phyloP scores from a whole-genome alignment of 2,888 invertebrate genomes.

The Bimastos eiseni region DNA sequence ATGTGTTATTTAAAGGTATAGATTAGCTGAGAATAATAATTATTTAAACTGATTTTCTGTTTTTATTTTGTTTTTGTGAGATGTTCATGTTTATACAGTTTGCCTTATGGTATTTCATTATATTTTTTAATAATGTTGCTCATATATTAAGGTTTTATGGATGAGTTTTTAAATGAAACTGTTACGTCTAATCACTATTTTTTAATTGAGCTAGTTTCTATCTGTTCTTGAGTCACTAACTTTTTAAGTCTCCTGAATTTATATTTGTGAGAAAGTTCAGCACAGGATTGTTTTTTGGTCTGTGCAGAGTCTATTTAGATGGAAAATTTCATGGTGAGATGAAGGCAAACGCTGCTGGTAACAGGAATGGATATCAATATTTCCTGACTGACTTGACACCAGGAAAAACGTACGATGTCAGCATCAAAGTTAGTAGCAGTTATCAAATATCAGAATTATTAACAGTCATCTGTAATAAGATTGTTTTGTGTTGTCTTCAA shows the following conservation, averaged over 20 bases:
- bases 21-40: background rate
- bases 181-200: background rate
- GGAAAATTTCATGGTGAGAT: slow-evolving; percentile 59
- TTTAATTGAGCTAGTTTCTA: background rate
- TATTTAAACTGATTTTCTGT: background rate
- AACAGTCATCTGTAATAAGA: background rate
- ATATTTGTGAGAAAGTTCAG: background rate
- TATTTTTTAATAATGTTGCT: background rate
- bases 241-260: background rate
- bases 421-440: slow-evolving; percentile 53
- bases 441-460: background rate
- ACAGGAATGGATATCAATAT: slow-evolving; percentile 60
- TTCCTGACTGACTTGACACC: slow-evolving; percentile 56
- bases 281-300: background rate
- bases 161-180: too few species aligned
- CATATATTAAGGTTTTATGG: background rate
- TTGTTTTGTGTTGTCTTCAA: background rate
- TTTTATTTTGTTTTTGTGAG: background rate
- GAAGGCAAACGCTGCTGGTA: slow-evolving; percentile 52
- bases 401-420: slow-evolving; percentile 58
- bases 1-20: background rate
- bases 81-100: background rate
- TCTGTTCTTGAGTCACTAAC: background rate
- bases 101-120: background rate
- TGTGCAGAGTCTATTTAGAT: slow-evolving; percentile 55